Evolutionary conservation across 1,140 invertebrate species (phyloP), one percentile per base, ranked within the genome.

Genomic region (Cherax destructor): DNA sequence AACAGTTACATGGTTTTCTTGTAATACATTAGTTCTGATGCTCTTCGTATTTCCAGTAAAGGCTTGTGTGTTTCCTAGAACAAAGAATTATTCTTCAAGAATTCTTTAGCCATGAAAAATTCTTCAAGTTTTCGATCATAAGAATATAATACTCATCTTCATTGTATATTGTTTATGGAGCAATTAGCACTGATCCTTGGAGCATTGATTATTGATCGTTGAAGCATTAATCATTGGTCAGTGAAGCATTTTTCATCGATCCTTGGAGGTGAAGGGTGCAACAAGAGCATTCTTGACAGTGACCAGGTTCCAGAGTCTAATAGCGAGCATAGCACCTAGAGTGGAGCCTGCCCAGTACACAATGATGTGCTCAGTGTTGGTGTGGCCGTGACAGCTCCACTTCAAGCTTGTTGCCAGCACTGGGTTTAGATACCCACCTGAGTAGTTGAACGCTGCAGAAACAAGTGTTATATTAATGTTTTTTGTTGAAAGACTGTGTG

Each of bases 371-470:
- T 99, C 97, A 61, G 96, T 94, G 59, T 96, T 94, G 0, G 97
- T 96, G 93, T 98, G 97, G 5, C 98, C 98, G 80, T 96, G 95
- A 93, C 98, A 99, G 41, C 97, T 97, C 94, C 97, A 97, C 93
- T 98, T 98, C 77, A 98, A 95, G 1, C 97, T 97, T 1, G 97
- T 98, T 0, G 98, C 98, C 93, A 98, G 94, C 0, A 98, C 97
- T 0, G 98, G 98, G 95, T 99, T 98, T 95, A 98, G 98, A 94
- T 98, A 98, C 65, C 98, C 98, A n/a, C 98, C 98, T 21, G 98
- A 98, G 94, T 97, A 97, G 94, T 98, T 97, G 92, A 98, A 98
- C 11, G 97, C 98, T 98, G 95, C 30, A 96, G 96, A 92, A 92
- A 94, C 93, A 88, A 65, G 18, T 21, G 5, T 21, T 16, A 5